Evolutionary conservation across 2,113 vertebrate species (phyloP), one percentile per base, ranked within the genome.

Genomic region (Brachypodius melanocephalos): DNA sequence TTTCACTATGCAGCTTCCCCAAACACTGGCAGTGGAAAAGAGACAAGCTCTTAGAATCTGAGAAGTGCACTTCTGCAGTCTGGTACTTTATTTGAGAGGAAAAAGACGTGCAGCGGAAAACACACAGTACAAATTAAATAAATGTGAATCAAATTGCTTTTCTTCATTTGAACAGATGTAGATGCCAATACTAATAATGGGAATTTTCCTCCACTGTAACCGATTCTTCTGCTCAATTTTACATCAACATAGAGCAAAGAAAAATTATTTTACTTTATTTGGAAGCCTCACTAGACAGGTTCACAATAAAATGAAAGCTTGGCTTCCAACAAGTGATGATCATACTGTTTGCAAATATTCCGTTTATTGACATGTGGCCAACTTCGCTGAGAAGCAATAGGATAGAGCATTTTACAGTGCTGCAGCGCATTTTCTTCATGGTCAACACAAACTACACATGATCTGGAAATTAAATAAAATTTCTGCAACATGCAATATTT

Each of bases 291-390:
- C 68, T 82, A 89, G 42, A 90, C n/a, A 93, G 16, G 17, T 46
- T 31, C 67, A 61, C 13, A 92, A 78, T 59, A 89, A 91, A 90
- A 87, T 0, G 9, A 91, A 89, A 85, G 40, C 31, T 85, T 93
- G 66, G 34, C 71, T 93, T 91, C 45, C 65, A 89, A 49, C 9
- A 73, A 85, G 51, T 3, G 9, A 65, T 45, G 34, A 75, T 38
- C 67, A 48, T 19, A 63, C 32, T 76, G 21, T 85, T 97, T 69
- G 25, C 91, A 95, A 92, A 85, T 78, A 95, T 42, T 90, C 12
- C 38, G 40, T 71, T 89, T 88, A 92, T 16, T 92, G 89, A 61
- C 36, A 69, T 0, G 4, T 28, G 42, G 42, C 62, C 48, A 92
- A 82, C 45, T 85, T 92, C 45, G 40, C 66, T 20, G 29, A 90